phyloP scores from a whole-genome alignment of 37 sponge, comb jelly and placozoan genomes.

The Bolinopsis microptera region DNA sequence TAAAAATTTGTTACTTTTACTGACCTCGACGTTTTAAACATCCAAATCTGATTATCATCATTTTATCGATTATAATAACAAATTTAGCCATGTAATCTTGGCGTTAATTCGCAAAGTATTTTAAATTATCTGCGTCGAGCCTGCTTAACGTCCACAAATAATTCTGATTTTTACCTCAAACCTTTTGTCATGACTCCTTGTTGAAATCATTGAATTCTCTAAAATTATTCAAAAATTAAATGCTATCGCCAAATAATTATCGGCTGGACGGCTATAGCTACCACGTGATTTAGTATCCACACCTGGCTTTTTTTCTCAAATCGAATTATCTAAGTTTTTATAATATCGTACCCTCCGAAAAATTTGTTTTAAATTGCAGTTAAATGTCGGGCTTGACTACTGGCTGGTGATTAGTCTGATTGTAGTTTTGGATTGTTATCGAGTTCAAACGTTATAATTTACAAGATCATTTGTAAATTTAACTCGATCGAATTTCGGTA shows the following conservation, averaged over 20 bases:
- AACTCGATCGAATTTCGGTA: not conserved
- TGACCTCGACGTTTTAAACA: not conserved
- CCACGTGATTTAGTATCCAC: not conserved
- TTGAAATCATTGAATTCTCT: not conserved
- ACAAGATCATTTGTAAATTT: not conserved
- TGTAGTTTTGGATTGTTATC: not conserved
- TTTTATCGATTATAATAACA: not conserved
- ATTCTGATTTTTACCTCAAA: not conserved
- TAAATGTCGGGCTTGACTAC: too few relatives aligned
- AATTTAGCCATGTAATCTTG: not conserved
- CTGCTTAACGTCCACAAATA: too few relatives aligned
- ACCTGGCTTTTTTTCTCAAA: not conserved
- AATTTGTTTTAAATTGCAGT: not conserved
- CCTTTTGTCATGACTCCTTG: not conserved
- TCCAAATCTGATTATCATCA: not conserved
- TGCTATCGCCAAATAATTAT: not conserved
- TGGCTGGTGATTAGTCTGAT: not conserved
- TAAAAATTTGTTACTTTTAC: not conserved
- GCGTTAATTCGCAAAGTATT: not conserved
- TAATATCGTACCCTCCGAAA: not conserved
- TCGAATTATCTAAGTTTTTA: not conserved
- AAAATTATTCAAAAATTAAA: not conserved
- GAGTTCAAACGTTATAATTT: too few relatives aligned
- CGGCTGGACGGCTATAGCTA: not conserved
- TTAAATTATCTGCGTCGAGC: too few relatives aligned